A percentile compares a stretch with the other conserved stretches of the same genome.
Conservation (phyloP, 2,113 vertebrate species). For the Rousettus leschenaultii region DNA sequence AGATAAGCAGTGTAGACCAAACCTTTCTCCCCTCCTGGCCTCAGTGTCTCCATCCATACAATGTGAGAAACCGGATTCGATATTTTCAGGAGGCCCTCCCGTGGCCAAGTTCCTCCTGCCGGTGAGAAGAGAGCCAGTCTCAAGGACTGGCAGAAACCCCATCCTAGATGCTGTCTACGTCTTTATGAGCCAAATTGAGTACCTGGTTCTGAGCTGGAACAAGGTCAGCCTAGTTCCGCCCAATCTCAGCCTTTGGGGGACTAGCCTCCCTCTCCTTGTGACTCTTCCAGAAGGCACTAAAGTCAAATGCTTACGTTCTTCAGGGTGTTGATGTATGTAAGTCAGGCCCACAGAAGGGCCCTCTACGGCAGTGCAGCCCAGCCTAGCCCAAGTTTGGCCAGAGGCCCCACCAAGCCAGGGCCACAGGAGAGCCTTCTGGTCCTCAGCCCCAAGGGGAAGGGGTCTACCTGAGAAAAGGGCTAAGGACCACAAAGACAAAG, state of each 20-base stretch:
- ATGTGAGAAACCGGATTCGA: neutral
- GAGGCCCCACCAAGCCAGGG: neutral
- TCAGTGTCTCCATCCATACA: neutral
- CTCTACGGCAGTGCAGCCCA: neutral
- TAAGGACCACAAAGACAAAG: neutral
- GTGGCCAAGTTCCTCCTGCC: neutral
- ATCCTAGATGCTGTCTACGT: neutral
- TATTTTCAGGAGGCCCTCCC: neutral
- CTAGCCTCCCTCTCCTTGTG: neutral
- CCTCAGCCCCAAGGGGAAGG: neutral
- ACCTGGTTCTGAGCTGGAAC: neutral
- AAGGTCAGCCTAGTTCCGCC: constrained; percentile 1
- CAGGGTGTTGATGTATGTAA: neutral
- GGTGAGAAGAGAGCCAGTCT: neutral
- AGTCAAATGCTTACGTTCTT: constrained; percentile 14
- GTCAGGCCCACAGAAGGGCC: neutral
- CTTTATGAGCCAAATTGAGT: constrained; percentile 11
- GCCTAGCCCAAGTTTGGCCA: neutral
- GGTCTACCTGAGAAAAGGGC: neutral
- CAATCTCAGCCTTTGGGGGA: neutral
- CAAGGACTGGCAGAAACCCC: neutral
- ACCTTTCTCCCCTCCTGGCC: neutral
- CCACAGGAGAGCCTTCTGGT: neutral
- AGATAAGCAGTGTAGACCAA: neutral
- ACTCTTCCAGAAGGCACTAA: neutral